Evolutionary conservation across 2,797 vertebrate genomes (phyloP).

Genomic region (Anguilla pacifica): DNA sequence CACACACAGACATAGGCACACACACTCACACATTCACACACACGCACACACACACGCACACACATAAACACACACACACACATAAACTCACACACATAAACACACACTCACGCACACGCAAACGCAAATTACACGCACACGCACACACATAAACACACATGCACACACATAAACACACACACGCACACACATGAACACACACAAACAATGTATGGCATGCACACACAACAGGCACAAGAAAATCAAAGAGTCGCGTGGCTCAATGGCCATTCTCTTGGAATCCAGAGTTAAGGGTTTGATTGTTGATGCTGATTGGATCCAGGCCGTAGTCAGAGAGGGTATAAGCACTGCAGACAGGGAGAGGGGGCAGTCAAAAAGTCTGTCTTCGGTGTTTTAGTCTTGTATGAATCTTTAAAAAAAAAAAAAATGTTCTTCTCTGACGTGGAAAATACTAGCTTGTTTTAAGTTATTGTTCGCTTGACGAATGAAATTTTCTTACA

Average conservation of each 20-base stretch:
- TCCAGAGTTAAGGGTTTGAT: background rate
- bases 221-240: background rate
- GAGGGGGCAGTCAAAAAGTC: background rate
- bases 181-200: background rate
- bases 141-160: conserved; percentile 7
- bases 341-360: background rate
- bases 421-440: no score
- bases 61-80: background rate
- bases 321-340: background rate
- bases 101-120: no score
- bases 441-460: no score
- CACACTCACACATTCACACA: no score
- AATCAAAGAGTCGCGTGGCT: background rate
- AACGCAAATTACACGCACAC: no score
- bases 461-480: no score
- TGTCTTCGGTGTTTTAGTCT: no score
- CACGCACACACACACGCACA: background rate
- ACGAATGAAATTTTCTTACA: no score
- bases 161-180: background rate
- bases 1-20: no score
- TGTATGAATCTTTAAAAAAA: no score
- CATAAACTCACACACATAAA: no score
- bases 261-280: background rate
- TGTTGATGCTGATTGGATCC: background rate
- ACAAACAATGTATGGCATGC: background rate